A percentile compares a stretch with the other conserved stretches of the same genome.
Evolutionary conservation across 2,113 vertebrate genomes (phyloP).

Genomic region (Dinomys branickii): DNA sequence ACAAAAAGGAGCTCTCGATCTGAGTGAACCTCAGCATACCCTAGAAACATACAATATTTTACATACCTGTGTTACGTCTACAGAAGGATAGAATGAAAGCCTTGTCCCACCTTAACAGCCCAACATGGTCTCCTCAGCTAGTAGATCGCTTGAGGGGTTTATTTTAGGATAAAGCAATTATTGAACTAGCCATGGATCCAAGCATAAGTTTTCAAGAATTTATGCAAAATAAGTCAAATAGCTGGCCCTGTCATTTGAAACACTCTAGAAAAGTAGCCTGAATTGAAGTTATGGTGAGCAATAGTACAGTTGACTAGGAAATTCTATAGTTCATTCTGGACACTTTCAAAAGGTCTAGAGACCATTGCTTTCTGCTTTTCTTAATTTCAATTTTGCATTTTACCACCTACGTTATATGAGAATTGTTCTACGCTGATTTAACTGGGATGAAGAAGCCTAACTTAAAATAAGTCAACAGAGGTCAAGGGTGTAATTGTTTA

Average conservation of each 20-base stretch:
- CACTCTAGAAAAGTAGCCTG: fast-evolving
- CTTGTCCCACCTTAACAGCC: neutral
- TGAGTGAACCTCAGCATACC: no score
- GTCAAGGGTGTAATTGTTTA: no score
- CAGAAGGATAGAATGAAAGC: neutral
- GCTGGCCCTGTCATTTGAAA: neutral
- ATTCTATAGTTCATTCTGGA: fast-evolving
- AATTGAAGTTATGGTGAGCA: no score
- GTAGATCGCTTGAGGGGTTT: neutral
- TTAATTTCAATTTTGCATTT: neutral
- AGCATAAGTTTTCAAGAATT: neutral
- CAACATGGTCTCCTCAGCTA: no score
- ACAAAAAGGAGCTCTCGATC: fast-evolving
- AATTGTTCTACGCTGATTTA: fast-evolving
- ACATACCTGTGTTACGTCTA: neutral
- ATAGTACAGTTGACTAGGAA: fast-evolving
- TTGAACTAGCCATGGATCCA: fast-evolving
- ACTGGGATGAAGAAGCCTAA: neutral
- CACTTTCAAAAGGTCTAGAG: fast-evolving
- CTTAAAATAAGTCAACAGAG: fast-evolving
- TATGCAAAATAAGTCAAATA: neutral
- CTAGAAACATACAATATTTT: neutral
- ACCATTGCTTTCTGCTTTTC: neutral
- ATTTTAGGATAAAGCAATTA: neutral
- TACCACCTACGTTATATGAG: neutral